These are phyloP conservation scores for Diplolepis rosae DNA, from an alignment of 2,888 invertebrate genomes.

Conservation along the genomic window DNA sequence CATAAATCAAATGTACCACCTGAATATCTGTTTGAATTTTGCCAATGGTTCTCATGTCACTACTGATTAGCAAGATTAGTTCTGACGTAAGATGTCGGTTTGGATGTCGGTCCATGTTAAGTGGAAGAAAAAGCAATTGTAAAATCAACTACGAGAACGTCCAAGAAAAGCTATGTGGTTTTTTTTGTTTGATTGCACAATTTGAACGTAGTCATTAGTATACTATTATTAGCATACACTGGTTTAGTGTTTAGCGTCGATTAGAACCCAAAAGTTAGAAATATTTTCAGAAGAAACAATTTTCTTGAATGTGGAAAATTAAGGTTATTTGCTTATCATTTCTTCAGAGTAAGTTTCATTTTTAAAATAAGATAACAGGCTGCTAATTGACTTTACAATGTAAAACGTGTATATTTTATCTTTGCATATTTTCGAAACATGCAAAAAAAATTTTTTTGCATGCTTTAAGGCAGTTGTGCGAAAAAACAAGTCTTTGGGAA, in stretches of 20 bases:
- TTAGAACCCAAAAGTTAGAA: not conserved
- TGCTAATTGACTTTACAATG: too few species aligned
- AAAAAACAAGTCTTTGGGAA: too few species aligned
- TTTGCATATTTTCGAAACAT: too few species aligned
- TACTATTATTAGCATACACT: constrained; percentile 1
- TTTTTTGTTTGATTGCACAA: constrained; percentile 16
- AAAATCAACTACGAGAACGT: not conserved
- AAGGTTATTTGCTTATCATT: not conserved
- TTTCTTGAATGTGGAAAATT: not conserved
- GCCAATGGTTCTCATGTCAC: not conserved
- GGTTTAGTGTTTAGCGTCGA: not conserved
- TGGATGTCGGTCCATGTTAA: not conserved
- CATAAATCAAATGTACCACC: not conserved
- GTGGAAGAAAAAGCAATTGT: not conserved
- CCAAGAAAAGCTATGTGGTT: not conserved
- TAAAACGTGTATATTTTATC: too few species aligned
- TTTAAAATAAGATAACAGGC: too few species aligned
- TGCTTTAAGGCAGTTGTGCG: too few species aligned
- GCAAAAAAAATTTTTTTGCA: too few species aligned
- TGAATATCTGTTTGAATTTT: not conserved
- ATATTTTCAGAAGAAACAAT: not conserved
- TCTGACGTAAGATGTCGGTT: not conserved
- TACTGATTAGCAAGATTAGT: not conserved
- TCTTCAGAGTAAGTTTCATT: too few species aligned
- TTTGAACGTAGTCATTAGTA: not conserved